Conservation (phyloP, 2,113 vertebrate species). For the Tapirus terrestris region DNA sequence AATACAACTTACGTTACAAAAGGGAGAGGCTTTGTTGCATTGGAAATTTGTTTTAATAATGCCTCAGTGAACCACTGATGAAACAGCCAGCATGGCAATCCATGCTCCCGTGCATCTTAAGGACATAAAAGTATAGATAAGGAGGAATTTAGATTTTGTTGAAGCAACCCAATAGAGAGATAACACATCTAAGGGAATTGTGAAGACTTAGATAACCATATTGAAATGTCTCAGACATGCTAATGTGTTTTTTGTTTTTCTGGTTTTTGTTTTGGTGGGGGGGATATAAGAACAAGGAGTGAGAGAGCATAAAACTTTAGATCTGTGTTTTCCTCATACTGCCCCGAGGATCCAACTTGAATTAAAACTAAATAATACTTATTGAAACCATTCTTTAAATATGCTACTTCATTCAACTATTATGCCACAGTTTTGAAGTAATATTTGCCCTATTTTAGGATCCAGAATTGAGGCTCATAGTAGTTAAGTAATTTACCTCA, state of each 20-base stretch:
- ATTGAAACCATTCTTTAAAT: not conserved
- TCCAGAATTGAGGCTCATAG: not conserved
- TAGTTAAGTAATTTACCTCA: not conserved
- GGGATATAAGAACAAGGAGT: not conserved
- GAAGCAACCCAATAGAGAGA: not conserved
- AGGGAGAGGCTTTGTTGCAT: constrained; percentile 83
- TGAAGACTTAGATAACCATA: not conserved
- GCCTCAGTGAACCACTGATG: constrained; percentile 73
- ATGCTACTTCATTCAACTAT: not conserved
- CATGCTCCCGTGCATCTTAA: not conserved
- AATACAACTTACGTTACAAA: constrained; percentile 86
- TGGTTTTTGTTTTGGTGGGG: not conserved
- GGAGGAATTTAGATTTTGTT: not conserved
- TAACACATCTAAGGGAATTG: not conserved
- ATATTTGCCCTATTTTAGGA: not conserved
- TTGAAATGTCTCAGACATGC: not conserved
- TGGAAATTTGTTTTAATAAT: constrained; percentile 87
- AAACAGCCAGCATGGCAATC: constrained; percentile 28
- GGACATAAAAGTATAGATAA: not conserved
- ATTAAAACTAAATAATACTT: not conserved
- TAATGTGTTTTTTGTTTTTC: not conserved
- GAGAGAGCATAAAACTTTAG: not conserved
- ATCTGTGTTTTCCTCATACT: not conserved
- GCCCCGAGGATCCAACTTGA: not conserved
- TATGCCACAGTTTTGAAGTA: not conserved